Conservation (phyloP, 2,113 vertebrate genomes). For the Varanus salvator region DNA sequence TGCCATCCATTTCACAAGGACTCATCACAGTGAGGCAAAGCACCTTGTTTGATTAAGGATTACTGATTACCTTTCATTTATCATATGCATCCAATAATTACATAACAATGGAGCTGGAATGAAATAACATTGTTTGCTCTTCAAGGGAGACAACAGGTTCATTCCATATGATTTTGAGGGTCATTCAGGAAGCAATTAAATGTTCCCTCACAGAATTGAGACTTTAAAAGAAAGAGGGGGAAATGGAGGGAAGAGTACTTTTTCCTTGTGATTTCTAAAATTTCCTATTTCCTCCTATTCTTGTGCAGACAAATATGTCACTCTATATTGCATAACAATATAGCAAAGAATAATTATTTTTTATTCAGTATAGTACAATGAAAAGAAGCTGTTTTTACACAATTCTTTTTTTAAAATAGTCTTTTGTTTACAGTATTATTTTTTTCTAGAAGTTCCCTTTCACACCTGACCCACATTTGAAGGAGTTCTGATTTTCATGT, state of each 20-base stretch:
- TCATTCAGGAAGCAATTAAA: slow-evolving; percentile 83
- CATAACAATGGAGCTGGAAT: slow-evolving; percentile 79
- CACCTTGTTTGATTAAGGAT: slow-evolving; percentile 78
- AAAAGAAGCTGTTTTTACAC: slow-evolving; percentile 33
- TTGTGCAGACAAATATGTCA: slow-evolving; percentile 66
- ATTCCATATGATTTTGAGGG: slow-evolving; percentile 79
- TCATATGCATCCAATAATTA: slow-evolving; percentile 84
- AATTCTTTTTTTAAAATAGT: slow-evolving; percentile 31
- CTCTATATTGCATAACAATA: slow-evolving; percentile 38
- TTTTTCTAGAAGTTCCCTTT: background rate
- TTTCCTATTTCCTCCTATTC: slow-evolving; percentile 55
- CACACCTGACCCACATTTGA: background rate
- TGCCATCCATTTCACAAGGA: slow-evolving; percentile 79
- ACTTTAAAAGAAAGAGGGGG: slow-evolving; percentile 58
- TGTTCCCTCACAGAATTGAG: slow-evolving; percentile 67
- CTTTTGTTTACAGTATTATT: slow-evolving; percentile 20
- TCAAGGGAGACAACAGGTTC: slow-evolving; percentile 82
- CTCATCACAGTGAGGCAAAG: slow-evolving; percentile 76
- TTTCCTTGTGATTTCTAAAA: slow-evolving; percentile 59
- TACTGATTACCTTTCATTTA: slow-evolving; percentile 82
- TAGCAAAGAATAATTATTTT: slow-evolving; percentile 54
- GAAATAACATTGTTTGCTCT: slow-evolving; percentile 77
- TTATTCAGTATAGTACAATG: slow-evolving; percentile 15
- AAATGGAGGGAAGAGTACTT: slow-evolving; percentile 44
- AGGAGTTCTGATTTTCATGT: background rate